Base-by-base conservation (phyloP, 2,113 vertebrate species). In the Ophiodon elongatus region DNA sequence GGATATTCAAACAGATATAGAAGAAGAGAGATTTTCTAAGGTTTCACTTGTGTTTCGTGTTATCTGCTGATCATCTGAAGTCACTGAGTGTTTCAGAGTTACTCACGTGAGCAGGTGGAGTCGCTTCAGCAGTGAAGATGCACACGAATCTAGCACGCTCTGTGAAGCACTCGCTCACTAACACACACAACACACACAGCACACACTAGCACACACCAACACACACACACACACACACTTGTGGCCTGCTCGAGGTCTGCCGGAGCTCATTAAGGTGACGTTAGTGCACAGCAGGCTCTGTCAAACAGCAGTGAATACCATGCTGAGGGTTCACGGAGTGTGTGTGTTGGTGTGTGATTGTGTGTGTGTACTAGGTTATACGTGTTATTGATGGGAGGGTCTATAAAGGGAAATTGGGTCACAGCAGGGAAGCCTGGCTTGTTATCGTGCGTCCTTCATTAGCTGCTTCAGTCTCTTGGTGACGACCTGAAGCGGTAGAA, bases 351-450 rank as follows among this genome's bases (percentile, higher is more conserved):
- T 57, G 13, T 41, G 31, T 39, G 47, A n/a, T n/a, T 73, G 54
- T 29, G 43, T 19, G 29, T 68, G 37, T 75, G 31, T 37, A 0
- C n/a, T 39, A 4, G 57, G 2, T 33, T 67, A 15, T 78, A 47
- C 35, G 2, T 56, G 23, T 66, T 15, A 70, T 64, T 82, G 71
- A 73, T 70, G 23, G 27, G 54, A 71, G 71, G 17, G 4, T 90
- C 54, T 72, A 76, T 78, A 60, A 87, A 77, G 27, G 71, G 79
- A 84, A 87, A 84, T 10, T 75, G 70, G 85, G 86, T 84, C 88
- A 89, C 74, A 73, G 77, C 83, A 69, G 77, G 82, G 72, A 73
- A 8, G 29, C 39, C 78, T 74, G 75, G 70, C 27, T 69, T 76
- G 37, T 65, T 72, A 75, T 47, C 73, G 69, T 25, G 57, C 31